phyloP scores from a whole-genome alignment of 2,797 vertebrate species.

The Pangasius mekongensis region DNA sequence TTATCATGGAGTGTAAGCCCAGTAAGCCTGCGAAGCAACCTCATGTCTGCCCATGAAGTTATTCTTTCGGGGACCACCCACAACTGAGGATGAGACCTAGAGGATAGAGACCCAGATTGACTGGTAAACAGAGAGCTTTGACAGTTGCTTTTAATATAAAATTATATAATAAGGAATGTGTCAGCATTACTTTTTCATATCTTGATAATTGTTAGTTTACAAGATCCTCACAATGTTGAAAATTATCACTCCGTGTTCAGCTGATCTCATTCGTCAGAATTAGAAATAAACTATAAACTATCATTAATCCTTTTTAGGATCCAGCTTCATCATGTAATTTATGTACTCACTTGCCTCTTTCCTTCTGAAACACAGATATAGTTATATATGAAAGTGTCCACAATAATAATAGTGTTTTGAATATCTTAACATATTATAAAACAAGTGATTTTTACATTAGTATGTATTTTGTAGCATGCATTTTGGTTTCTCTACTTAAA shows the following conservation, averaged over 20 bases:
- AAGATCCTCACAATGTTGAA: not conserved
- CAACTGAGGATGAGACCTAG: not conserved
- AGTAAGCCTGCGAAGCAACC: not conserved
- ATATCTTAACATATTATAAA: not conserved
- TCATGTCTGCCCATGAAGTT: not conserved
- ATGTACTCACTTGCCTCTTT: not conserved
- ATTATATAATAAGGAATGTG: not conserved
- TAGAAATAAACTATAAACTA: not conserved
- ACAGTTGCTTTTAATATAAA: not conserved
- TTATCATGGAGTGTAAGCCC: not conserved
- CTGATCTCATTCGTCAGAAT: not conserved
- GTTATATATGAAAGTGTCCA: not conserved
- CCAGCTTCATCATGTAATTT: not conserved
- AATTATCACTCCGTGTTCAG: not conserved
- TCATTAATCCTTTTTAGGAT: not conserved
- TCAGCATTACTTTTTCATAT: not conserved
- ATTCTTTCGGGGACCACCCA: not conserved
- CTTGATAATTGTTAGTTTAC: not conserved
- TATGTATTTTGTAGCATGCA: not conserved
- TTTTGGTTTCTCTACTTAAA: not conserved
- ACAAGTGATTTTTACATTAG: not conserved
- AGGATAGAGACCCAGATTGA: not conserved
- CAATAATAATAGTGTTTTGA: not conserved
- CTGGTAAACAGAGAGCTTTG: not conserved
- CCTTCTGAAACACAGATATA: not conserved